phyloP scores from a whole-genome alignment of 35 echinoderm and acorn worm genomes.

The Amphiura filiformis region DNA sequence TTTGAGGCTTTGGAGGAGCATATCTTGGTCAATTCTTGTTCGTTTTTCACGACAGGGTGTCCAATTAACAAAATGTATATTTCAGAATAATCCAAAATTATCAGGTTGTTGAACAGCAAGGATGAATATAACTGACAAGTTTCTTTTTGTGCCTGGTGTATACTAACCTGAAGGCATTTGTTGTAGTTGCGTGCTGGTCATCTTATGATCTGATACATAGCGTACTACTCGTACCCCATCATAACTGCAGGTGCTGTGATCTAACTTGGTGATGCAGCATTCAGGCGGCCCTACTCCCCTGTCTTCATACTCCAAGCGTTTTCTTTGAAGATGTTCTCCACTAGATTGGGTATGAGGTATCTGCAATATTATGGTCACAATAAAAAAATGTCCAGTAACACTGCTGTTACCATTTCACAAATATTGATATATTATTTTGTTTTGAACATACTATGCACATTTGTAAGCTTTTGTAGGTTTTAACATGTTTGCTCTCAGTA shows the following conservation, averaged over 20 bases:
- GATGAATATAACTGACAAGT: no score
- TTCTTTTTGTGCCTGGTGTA: no score
- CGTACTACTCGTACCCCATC: neutral
- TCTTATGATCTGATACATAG: neutral
- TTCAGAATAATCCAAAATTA: no score
- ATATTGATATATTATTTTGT: neutral
- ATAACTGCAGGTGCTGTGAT: neutral
- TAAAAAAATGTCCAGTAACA: neutral
- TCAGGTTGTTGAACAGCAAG: no score
- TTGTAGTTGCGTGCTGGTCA: neutral
- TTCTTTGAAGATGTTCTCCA: neutral
- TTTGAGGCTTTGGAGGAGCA: no score
- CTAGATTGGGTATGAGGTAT: neutral
- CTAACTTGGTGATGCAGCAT: slow-evolving; percentile 7
- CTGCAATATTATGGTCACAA: neutral
- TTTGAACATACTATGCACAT: neutral
- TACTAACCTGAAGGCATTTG: neutral
- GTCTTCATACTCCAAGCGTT: slow-evolving; percentile 13
- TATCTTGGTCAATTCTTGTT: no score
- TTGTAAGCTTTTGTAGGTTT: neutral
- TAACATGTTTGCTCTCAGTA: no score
- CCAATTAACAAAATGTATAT: no score
- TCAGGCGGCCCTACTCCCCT: neutral
- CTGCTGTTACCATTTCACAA: neutral
- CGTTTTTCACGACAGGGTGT: no score